Percentiles rank a stretch among this genome's conserved stretches.
These are phyloP conservation scores for Dendronephthya gigantea DNA, from an alignment of 64 coral and sea anemone species.

Conservation along the genomic window DNA sequence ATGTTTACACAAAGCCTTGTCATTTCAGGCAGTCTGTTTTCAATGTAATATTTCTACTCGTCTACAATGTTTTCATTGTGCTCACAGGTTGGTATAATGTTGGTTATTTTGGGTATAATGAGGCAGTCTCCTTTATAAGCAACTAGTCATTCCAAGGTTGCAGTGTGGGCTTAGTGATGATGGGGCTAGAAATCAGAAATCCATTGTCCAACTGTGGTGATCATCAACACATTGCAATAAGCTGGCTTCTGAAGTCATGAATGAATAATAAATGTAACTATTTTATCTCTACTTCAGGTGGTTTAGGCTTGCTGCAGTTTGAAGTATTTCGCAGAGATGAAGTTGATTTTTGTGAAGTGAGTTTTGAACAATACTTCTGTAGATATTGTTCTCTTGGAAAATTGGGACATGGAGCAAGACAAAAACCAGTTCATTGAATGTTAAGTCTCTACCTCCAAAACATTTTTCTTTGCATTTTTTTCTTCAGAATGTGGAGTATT, in stretches of 20 bases:
- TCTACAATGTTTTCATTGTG: neutral
- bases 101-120: neutral
- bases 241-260: no score
- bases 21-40: neutral
- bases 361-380: neutral
- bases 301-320: neutral
- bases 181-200: no score
- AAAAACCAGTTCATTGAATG: no score
- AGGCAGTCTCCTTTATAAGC: neutral
- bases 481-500: neutral
- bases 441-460: no score
- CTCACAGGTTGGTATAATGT: neutral
- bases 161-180: no score
- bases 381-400: neutral
- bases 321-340: neutral
- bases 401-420: no score
- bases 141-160: no score
- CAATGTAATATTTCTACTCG: slow-evolving; percentile 1
- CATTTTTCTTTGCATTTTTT: neutral
- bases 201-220: no score
- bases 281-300: no score
- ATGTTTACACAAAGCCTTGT: neutral
- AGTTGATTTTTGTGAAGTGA: neutral
- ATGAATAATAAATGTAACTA: no score
- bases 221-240: no score